Conservation (phyloP, 2,113 vertebrate species). For the Megalops atlanticus region DNA sequence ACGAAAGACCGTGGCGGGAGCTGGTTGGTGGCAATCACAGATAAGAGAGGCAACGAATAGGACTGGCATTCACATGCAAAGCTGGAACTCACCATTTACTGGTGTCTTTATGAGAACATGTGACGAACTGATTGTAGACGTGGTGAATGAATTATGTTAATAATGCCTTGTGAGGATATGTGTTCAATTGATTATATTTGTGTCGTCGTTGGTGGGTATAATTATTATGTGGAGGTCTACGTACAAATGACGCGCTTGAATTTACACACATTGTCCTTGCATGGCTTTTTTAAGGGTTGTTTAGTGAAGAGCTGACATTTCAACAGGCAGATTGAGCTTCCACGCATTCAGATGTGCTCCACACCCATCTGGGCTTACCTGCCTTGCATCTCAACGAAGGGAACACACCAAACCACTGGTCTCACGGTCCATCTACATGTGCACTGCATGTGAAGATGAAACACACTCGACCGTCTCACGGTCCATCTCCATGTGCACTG, state of each 20-base stretch:
- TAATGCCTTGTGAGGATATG: not conserved
- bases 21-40: constrained; percentile 43
- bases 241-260: not conserved
- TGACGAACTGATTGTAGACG: constrained; percentile 12
- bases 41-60: constrained; percentile 48
- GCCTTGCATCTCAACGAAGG: no score
- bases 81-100: not conserved
- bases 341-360: not conserved
- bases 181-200: constrained; percentile 13
- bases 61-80: constrained; percentile 17
- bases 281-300: not conserved
- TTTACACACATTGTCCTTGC: not conserved
- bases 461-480: no score
- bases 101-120: not conserved
- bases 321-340: not conserved
- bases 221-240: not conserved
- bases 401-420: no score
- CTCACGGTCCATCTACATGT: no score
- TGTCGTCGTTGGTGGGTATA: not conserved
- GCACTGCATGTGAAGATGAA: no score
- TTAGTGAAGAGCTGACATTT: not conserved
- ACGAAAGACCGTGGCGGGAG: not conserved
- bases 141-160: constrained; percentile 4
- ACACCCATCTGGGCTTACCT: no score
- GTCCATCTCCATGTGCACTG: not conserved